Conservation (phyloP, 2,888 invertebrate genomes). For the Mimumesa dahlbomi region DNA sequence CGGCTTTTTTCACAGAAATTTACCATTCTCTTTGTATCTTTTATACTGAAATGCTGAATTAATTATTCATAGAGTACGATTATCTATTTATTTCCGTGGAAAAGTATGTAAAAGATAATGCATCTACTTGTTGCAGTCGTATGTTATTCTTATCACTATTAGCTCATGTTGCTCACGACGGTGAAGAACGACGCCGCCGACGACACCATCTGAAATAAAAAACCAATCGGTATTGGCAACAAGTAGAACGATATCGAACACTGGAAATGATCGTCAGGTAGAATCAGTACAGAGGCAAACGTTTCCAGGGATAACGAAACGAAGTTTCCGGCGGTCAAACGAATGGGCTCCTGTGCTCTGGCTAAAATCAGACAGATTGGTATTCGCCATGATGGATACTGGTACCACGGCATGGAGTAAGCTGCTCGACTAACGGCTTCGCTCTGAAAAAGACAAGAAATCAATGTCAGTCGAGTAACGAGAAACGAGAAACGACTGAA, state of each 20-base stretch:
- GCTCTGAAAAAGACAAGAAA: slow-evolving; percentile 47
- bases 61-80: no score
- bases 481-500: neutral
- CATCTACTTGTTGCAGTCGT: no score
- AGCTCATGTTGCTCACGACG: slow-evolving; percentile 55
- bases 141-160: slow-evolving; percentile 9
- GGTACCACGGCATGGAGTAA: slow-evolving; percentile 60
- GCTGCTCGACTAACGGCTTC: slow-evolving; percentile 45
- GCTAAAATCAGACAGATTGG: slow-evolving; percentile 52
- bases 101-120: neutral
- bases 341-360: slow-evolving; percentile 57
- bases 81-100: neutral
- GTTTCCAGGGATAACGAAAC: slow-evolving; percentile 63
- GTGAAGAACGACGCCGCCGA: slow-evolving; percentile 65
- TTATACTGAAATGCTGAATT: no score
- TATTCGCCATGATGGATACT: slow-evolving; percentile 29
- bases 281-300: slow-evolving; percentile 49
- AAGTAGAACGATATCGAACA: no score
- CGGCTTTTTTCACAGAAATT: slow-evolving; percentile 20
- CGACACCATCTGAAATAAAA: slow-evolving; percentile 61
- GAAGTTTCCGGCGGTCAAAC: slow-evolving; percentile 65
- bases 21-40: neutral
- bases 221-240: no score
- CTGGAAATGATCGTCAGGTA: no score
- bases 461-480: neutral